Evolutionary conservation across 2,888 invertebrate genomes (phyloP).

Genomic region (Plusia festucae): DNA sequence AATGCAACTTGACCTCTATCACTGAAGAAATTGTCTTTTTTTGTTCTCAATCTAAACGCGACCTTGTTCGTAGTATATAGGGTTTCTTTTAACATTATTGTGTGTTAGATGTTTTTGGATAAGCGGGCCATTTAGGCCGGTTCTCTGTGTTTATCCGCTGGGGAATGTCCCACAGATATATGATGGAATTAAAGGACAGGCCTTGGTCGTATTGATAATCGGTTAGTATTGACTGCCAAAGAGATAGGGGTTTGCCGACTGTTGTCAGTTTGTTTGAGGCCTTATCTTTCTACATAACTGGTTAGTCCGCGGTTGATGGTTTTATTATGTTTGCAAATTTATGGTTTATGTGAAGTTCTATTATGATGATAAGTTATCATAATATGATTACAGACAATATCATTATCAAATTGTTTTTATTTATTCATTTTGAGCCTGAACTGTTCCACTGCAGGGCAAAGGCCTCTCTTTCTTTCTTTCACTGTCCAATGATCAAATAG

Average conservation of each 20-base stretch:
- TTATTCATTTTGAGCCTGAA: no score
- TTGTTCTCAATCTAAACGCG: slow-evolving; percentile 5
- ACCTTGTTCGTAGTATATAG: neutral
- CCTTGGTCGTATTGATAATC: slow-evolving; percentile 18
- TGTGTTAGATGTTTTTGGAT: slow-evolving; percentile 41
- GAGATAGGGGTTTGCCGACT: slow-evolving; percentile 23
- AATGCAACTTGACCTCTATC: slow-evolving; percentile 64
- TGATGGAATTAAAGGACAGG: slow-evolving; percentile 33
- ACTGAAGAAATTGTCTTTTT: slow-evolving; percentile 35
- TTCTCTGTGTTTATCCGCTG: slow-evolving; percentile 38
- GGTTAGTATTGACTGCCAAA: slow-evolving; percentile 23
- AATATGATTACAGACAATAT: neutral
- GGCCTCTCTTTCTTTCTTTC: no score
- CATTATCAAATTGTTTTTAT: no score
- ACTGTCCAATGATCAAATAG: no score
- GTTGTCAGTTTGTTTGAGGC: slow-evolving; percentile 6
- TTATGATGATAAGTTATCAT: neutral
- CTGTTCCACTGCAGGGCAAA: no score
- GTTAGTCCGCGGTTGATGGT: neutral
- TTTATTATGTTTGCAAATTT: neutral
- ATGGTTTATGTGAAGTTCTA: neutral
- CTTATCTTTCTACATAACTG: neutral
- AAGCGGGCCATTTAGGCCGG: slow-evolving; percentile 38
- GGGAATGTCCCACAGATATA: slow-evolving; percentile 37
- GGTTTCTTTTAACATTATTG: slow-evolving; percentile 13